Evolutionary conservation across 2,888 invertebrate genomes (phyloP), one percentile per base, ranked within the genome.

Genomic region (Catocala nupta): DNA sequence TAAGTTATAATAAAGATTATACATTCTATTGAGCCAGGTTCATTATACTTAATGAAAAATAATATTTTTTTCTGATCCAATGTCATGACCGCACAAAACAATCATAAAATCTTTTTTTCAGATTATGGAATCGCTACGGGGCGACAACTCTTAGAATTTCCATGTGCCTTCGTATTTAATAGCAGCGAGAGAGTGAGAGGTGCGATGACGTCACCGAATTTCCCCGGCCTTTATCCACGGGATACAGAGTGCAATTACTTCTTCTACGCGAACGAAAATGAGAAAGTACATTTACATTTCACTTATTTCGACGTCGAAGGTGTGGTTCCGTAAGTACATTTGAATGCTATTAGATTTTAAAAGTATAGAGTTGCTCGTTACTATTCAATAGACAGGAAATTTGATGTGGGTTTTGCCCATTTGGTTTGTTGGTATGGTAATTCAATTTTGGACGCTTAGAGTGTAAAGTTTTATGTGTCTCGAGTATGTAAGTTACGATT

Each of bases 301-400:
- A 96, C 96, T 63, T 97, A 97, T 90, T 99, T 99, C 85, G 98
- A 99, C 87, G 97, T 99, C 25, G 99, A 99, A 91, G 99, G 99
- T 67, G 97, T 99, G 63, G 94, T 96, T 75, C 98, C 98, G 99
- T 99, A 95, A 96, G 97, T 96, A 82, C 65, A 73, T 75, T 73
- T 70, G 61, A 66, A 72, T 69, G 53, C 49, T 72, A 70, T 77
- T 72, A 53, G 56, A 36, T 59, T 60, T 63, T 57, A 52, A 12
- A 63, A 61, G 50, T 13, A 25, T 49, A 4, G 12, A 48, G 49
- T 55, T 39, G 48, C 62, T 66, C 36, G 49, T 74, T 51, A 62
- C 50, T 49, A 48, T 25, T 11, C 39, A 13, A 5, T 42, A 39
- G 13, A 33, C 34, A 33, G 10, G 33, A 33, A 33, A 13, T 12